Evolutionary conservation across 2,888 invertebrate species (phyloP).

Genomic region (Isotomurus palustris): DNA sequence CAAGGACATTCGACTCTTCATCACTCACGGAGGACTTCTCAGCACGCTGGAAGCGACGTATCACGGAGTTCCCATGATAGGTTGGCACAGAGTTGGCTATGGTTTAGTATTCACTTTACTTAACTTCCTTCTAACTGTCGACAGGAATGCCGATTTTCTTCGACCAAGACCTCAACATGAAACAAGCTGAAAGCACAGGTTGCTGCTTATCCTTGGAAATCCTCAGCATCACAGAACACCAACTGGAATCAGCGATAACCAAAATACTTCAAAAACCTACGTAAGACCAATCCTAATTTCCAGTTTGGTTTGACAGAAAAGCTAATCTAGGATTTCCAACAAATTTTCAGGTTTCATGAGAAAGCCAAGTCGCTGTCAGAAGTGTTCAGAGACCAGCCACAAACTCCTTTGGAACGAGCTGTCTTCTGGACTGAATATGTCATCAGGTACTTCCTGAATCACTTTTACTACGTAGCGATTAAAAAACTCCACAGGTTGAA

Average conservation of each 20-base stretch:
- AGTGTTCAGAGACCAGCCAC: constrained; percentile 32
- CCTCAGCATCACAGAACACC: constrained; percentile 52
- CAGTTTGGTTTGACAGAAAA: no score
- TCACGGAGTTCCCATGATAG: constrained; percentile 57
- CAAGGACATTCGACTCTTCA: constrained; percentile 57
- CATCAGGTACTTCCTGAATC: constrained; percentile 10
- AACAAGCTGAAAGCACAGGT: constrained; percentile 55
- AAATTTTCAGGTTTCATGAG: constrained; percentile 22
- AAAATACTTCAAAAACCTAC: constrained; percentile 12
- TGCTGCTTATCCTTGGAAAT: constrained; percentile 54
- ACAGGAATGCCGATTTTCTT: constrained; percentile 54
- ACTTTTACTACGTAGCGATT: constrained; percentile 15
- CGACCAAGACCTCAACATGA: constrained; percentile 53
- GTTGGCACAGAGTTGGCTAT: no score
- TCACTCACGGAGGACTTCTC: constrained; percentile 64
- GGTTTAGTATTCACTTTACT: neutral
- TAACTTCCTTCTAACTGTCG: neutral
- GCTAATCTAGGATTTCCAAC: neutral
- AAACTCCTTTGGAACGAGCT: constrained; percentile 37
- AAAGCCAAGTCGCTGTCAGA: constrained; percentile 25
- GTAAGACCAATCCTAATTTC: constrained; percentile 6
- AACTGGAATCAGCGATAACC: constrained; percentile 42
- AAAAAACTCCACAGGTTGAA: no score
- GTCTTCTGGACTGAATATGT: constrained; percentile 42
- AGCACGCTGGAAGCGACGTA: constrained; percentile 60